These are phyloP conservation scores for Argopecten irradians DNA, from an alignment of 1,140 invertebrate species.

Conservation along the genomic window DNA sequence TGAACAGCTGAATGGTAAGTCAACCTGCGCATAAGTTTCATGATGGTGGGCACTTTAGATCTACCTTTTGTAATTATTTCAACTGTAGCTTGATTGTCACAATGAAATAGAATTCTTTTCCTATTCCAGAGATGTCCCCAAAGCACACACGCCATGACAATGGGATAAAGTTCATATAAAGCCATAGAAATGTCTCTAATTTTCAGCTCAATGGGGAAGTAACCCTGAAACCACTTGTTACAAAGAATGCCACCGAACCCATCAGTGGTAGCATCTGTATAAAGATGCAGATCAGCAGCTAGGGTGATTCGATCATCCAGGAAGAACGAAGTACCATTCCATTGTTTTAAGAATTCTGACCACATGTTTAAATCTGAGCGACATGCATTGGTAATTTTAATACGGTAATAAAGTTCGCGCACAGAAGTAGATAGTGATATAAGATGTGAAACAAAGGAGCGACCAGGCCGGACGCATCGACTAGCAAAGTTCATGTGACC, in stretches of 20 bases:
- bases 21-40: constrained; percentile 37
- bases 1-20: constrained; percentile 34
- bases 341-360: constrained; percentile 3
- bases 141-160: constrained; percentile 40
- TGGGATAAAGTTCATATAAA: constrained; percentile 41
- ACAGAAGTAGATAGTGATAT: constrained; percentile 16
- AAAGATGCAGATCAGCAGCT: constrained; percentile 30
- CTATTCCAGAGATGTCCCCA: constrained; percentile 37
- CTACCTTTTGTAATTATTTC: constrained; percentile 29
- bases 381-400: background rate
- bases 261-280: constrained; percentile 11
- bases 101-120: constrained; percentile 37
- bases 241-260: constrained; percentile 34
- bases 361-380: constrained; percentile 38
- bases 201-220: background rate
- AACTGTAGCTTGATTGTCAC: constrained; percentile 37
- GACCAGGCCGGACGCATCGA: constrained; percentile 1
- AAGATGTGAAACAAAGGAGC: constrained; percentile 36
- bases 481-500: constrained; percentile 13
- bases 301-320: background rate
- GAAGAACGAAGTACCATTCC: constrained; percentile 31
- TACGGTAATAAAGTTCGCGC: constrained; percentile 25
- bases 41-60: constrained; percentile 26
- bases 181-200: constrained; percentile 42
- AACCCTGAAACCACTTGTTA: constrained; percentile 40